Evolutionary conservation across 2,888 invertebrate genomes (phyloP).

Genomic region (Folsomia manolachei): DNA sequence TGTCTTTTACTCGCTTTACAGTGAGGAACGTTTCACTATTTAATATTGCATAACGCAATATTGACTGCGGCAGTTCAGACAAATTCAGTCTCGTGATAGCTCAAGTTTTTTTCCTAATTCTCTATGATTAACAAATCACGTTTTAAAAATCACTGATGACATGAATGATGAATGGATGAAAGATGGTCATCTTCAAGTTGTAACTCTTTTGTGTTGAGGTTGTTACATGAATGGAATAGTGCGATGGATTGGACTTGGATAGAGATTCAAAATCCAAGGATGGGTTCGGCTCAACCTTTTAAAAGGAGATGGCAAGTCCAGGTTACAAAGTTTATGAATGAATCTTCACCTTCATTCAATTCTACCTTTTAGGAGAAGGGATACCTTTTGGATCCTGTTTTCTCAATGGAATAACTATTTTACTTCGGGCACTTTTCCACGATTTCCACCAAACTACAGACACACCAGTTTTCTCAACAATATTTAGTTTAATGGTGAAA

Average conservation of each 20-base stretch:
- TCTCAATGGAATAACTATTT: slow-evolving; percentile 3
- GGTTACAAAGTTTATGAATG: neutral
- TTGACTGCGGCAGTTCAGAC: neutral
- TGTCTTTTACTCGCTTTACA: too few species aligned
- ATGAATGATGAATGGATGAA: neutral
- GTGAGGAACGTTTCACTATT: too few species aligned
- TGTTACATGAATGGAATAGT: neutral
- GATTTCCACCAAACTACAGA: too few species aligned
- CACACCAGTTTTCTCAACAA: too few species aligned
- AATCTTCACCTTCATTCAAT: slow-evolving; percentile 7
- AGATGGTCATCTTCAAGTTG: neutral
- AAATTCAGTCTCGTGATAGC: too few species aligned
- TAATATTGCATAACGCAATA: neutral
- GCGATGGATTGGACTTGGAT: neutral
- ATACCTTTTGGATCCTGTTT: neutral
- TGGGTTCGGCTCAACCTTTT: neutral
- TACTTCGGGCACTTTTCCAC: too few species aligned
- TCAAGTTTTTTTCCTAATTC: too few species aligned
- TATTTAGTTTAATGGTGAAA: too few species aligned
- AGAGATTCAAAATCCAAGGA: too few species aligned
- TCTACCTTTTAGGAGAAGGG: neutral
- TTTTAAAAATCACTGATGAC: neutral
- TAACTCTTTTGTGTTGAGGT: neutral
- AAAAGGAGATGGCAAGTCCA: neutral
- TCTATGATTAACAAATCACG: slow-evolving; percentile 7